These are phyloP conservation scores for Bombus waltoni DNA, from an alignment of 1,140 invertebrate species.

Conservation along the genomic window DNA sequence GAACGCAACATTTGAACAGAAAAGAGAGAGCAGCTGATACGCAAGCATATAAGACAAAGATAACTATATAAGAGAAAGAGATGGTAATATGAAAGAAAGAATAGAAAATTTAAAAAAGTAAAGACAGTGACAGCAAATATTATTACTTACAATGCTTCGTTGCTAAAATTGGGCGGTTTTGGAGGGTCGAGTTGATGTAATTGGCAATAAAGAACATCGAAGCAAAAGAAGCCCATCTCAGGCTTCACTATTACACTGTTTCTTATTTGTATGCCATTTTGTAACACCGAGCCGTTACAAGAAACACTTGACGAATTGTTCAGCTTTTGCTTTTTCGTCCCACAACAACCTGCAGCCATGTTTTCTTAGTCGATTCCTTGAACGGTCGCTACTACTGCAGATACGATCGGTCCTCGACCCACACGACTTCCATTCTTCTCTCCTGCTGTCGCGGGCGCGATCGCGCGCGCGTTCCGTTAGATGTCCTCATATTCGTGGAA, in stretches of 20 bases:
- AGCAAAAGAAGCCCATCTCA: conserved; percentile 99
- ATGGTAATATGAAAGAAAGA: conserved; percentile 17
- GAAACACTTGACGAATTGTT: conserved; percentile 87
- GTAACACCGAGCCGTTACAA: conserved; percentile 81
- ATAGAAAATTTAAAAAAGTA: not conserved
- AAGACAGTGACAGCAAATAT: conserved; percentile 13
- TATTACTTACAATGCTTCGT: conserved; percentile 95
- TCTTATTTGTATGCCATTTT: conserved; percentile 74
- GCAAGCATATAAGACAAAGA: conserved; percentile 9
- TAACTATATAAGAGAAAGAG: conserved; percentile 28
- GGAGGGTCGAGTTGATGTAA: conserved; percentile 96
- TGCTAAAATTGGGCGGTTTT: conserved; percentile 94
- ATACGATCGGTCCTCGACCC: conserved; percentile 33
- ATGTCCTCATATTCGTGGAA: conserved; percentile 56
- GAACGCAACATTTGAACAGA: conserved; percentile 27
- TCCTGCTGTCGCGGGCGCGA: conserved; percentile 46
- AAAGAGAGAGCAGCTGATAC: conserved; percentile 54
- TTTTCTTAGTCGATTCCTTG: conserved; percentile 60
- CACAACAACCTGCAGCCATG: conserved; percentile 94
- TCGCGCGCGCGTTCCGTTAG: conserved; percentile 66
- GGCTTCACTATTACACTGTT: conserved; percentile 89
- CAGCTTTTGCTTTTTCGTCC: conserved; percentile 94
- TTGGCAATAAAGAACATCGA: conserved; percentile 97
- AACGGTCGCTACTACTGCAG: conserved; percentile 30
- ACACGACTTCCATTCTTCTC: conserved; percentile 50